Base-by-base conservation (phyloP, 2,888 invertebrate species). In the Leptinotarsa peninsularis region DNA sequence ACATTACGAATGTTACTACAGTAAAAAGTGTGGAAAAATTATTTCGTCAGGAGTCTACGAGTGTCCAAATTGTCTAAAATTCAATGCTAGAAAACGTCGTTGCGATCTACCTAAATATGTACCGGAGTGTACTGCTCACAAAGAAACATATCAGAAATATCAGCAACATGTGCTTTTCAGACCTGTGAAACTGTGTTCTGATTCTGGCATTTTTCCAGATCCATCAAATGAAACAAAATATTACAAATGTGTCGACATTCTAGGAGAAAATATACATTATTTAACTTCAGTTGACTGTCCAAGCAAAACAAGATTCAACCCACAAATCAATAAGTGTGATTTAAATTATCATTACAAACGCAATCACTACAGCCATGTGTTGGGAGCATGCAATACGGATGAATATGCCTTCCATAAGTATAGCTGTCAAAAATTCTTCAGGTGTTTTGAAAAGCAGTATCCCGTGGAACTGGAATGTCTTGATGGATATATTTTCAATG, bases 131-230 rank as follows among this genome's bases (percentile, higher is more conserved):
- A 73, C 76, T 15, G 56, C 56, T 15, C 69, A 69, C 3, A 56
- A 69, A 15, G 18, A 33, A 18, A 56, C 1, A 14, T 69, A 69
- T 33, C 69, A 69, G 43, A 43, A 69, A 27, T 49, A 43, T 17
- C 27, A 69, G 13, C 23, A 56, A 54, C 5, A 69, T 43, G 4
- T 15, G 17, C 49, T 69, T 52, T 56, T 56, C 56, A 52, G 27
- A 43, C 69, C 69, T 69, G 69, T 56, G 10, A 69, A 54, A 72
- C 75, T 56, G 23, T 86, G 86, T 67, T 63, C 67, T 49, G 66
- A 69, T 3, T 75, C 80, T 49, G 86, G 86, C 7, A 83, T 82
- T 76, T 85, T 79, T 78, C 80, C 84, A 0, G 85, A 86, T 80
- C 75, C 79, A 15, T 15, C 50, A 4, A 80, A 82, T 54, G 85